These are phyloP conservation scores for Drosophila anomalata DNA, from an alignment of 2,888 invertebrate genomes.

Conservation along the genomic window DNA sequence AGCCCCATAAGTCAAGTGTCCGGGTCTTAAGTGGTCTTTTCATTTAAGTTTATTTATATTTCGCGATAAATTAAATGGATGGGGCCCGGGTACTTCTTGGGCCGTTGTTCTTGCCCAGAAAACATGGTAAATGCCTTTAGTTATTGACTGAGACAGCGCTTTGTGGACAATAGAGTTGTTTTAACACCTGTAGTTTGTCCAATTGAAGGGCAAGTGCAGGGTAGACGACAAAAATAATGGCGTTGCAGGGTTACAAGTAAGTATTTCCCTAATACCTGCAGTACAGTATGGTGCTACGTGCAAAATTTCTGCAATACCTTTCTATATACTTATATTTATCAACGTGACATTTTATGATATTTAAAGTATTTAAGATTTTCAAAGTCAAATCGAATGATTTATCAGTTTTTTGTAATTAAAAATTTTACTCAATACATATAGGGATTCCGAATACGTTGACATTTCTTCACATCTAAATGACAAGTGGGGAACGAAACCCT, in stretches of 20 bases:
- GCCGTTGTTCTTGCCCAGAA: slow-evolving; percentile 21
- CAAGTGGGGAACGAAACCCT: slow-evolving; percentile 10
- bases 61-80: slow-evolving; percentile 68
- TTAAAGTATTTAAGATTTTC: slow-evolving; percentile 20
- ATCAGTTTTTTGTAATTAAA: not conserved
- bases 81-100: slow-evolving; percentile 34
- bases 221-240: slow-evolving; percentile 4
- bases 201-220: slow-evolving; percentile 39
- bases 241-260: slow-evolving; percentile 6
- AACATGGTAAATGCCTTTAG: slow-evolving; percentile 2
- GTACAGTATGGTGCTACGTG: slow-evolving; percentile 49
- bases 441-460: not conserved
- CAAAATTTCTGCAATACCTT: slow-evolving; percentile 9
- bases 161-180: slow-evolving; percentile 20
- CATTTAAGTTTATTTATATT: slow-evolving; percentile 59
- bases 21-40: slow-evolving; percentile 60
- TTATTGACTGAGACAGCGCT: slow-evolving; percentile 2
- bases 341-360: slow-evolving; percentile 67
- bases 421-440: not conserved
- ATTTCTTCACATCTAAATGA: not conserved
- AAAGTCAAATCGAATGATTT: not conserved
- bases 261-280: not conserved
- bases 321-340: slow-evolving; percentile 18
- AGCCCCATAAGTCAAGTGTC: slow-evolving; percentile 57
- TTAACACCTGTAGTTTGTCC: slow-evolving; percentile 30